Percentiles rank a stretch among this genome's conserved stretches.
Evolutionary conservation across 2,888 invertebrate genomes (phyloP).

Genomic region (Pseudoips prasinana): DNA sequence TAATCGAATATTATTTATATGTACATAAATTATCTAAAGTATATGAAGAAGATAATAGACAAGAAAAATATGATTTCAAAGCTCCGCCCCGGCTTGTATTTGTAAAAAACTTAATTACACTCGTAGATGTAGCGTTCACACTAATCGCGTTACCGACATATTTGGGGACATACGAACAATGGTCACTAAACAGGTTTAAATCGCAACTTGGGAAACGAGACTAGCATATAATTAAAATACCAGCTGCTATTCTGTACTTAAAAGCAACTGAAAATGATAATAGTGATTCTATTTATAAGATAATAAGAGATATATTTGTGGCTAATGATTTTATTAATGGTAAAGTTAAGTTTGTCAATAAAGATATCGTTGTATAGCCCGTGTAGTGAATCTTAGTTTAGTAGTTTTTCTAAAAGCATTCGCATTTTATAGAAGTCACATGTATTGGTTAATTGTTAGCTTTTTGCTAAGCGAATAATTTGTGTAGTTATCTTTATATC

Average conservation of each 20-base stretch:
- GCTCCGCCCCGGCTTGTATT: conserved; percentile 3
- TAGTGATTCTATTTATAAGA: conserved; percentile 8
- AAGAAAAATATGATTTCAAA: conserved; percentile 1
- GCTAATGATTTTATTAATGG: conserved; percentile 3
- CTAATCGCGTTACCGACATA: conserved; percentile 45
- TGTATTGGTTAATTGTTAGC: conserved; percentile 36
- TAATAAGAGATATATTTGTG: conserved; percentile 20
- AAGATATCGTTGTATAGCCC: conserved; percentile 26
- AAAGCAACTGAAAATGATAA: conserved; percentile 12
- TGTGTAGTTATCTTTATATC: conserved; percentile 34
- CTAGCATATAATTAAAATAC: conserved; percentile 62
- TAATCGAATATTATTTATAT: conserved; percentile 17
- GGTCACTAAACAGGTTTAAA: conserved; percentile 71
- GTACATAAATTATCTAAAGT: conserved; percentile 19
- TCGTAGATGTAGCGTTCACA: conserved; percentile 31
- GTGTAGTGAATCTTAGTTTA: conserved; percentile 28
- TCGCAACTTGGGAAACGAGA: conserved; percentile 63
- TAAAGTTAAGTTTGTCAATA: conserved; percentile 20
- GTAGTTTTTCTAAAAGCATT: conserved; percentile 31
- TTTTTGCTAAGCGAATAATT: conserved; percentile 31
- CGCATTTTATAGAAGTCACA: conserved; percentile 34
- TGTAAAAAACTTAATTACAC: conserved; percentile 12
- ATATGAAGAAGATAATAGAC: conserved; percentile 9
- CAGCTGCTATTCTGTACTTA: conserved; percentile 24
- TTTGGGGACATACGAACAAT: conserved; percentile 58